Conservation (phyloP, 1,140 invertebrate species). For the Aphis craccivora region DNA sequence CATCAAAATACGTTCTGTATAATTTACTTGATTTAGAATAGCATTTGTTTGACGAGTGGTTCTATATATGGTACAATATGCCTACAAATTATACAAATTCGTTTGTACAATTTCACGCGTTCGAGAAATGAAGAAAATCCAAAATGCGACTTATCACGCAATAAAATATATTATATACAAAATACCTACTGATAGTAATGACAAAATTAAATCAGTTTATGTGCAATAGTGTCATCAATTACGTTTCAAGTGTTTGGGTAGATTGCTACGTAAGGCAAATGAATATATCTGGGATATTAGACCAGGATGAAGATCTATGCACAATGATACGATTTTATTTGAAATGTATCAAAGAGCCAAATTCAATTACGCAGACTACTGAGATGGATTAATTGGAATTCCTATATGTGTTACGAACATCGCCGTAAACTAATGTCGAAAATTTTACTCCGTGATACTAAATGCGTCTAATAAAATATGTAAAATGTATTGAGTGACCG, state of each 20-base stretch:
- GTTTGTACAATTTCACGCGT: background rate
- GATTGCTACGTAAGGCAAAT: background rate
- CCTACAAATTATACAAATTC: background rate
- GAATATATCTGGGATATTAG: background rate
- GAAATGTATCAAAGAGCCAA: constrained; percentile 4
- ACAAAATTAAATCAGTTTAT: background rate
- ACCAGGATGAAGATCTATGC: background rate
- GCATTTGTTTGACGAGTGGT: background rate
- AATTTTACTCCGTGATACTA: background rate
- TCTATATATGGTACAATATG: background rate
- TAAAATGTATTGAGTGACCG: background rate
- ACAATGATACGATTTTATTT: constrained; percentile 1
- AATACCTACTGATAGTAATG: background rate
- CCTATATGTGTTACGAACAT: background rate
- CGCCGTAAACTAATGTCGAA: background rate
- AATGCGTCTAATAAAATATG: background rate
- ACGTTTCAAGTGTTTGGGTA: constrained; percentile 9
- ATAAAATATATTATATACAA: background rate
- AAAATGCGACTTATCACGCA: background rate
- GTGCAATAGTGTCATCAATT: background rate
- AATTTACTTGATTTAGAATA: constrained; percentile 14
- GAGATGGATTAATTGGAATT: background rate
- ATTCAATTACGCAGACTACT: background rate
- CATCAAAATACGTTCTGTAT: background rate
- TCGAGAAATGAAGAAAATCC: background rate